These are phyloP conservation scores for Myiopsitta monachus DNA, from an alignment of 2,113 vertebrate species.

Conservation along the genomic window DNA sequence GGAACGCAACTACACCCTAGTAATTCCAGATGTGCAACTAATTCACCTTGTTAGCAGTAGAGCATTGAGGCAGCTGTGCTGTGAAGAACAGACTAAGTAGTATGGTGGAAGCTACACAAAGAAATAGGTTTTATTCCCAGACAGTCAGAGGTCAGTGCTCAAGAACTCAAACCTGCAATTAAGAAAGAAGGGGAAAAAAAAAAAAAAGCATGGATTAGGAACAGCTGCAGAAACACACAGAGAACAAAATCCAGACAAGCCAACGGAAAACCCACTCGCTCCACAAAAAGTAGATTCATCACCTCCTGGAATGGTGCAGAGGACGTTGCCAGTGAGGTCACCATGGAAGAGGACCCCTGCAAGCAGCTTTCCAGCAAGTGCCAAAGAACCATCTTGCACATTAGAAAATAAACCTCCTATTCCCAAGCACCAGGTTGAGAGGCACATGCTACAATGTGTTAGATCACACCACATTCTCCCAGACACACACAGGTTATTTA, in stretches of 20 bases:
- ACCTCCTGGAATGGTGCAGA: not conserved
- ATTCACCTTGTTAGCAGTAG: not conserved
- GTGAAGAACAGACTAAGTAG: not conserved
- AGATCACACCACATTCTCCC: not conserved
- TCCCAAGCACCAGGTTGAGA: fast-evolving
- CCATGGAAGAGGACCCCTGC: not conserved
- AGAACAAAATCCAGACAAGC: not conserved
- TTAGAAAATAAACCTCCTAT: fast-evolving
- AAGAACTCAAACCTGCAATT: not conserved
- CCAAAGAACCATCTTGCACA: not conserved
- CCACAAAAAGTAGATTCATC: not conserved
- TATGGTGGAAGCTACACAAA: not conserved
- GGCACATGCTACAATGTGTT: not conserved
- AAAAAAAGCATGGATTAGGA: not conserved
- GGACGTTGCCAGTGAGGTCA: not conserved
- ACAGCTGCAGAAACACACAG: slow-evolving; percentile 33
- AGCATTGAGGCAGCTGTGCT: not conserved
- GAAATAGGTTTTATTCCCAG: not conserved
- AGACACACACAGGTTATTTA: fast-evolving
- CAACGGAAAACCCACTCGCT: not conserved
- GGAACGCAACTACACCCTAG: not conserved
- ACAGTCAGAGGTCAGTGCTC: not conserved
- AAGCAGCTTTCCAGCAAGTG: not conserved
- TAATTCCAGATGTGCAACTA: not conserved
- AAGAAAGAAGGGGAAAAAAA: not conserved